phyloP scores from a whole-genome alignment of 2,113 vertebrate species.

The Aythya baeri region DNA sequence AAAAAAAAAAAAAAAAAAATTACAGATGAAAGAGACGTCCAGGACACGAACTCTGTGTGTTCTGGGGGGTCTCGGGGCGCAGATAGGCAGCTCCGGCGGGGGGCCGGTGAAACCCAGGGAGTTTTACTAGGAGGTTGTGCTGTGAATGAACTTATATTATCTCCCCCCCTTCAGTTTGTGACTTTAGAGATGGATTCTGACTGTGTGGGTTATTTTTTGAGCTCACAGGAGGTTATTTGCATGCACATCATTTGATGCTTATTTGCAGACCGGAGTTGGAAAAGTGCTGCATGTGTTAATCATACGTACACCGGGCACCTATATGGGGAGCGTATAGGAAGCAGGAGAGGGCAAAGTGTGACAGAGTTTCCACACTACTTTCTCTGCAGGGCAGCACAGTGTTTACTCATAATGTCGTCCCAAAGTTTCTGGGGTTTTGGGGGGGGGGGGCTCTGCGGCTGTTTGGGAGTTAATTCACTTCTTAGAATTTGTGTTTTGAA shows the following conservation, averaged over 20 bases:
- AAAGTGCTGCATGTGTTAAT: not conserved
- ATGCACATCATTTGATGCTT: not conserved
- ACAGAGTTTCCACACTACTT: not conserved
- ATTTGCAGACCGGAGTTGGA: not conserved
- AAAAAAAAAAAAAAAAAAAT: not conserved
- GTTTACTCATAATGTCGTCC: not conserved
- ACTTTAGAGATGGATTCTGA: not conserved
- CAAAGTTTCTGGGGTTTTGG: not conserved
- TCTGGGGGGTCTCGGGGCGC: accelerated
- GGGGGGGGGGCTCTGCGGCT: not conserved
- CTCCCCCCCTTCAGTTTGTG: not conserved
- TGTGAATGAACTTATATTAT: not conserved
- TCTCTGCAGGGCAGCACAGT: not conserved
- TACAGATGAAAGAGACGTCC: not conserved
- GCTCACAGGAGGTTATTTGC: not conserved
- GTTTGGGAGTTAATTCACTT: not conserved
- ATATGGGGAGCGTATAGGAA: not conserved
- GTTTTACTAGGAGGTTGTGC: not conserved
- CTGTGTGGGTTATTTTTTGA: not conserved
- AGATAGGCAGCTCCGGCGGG: not conserved
- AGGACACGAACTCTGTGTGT: accelerated
- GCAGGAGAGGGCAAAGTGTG: not conserved
- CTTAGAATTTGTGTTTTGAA: not conserved
- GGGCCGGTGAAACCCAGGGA: not conserved
- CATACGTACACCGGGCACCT: not conserved